Conservation (phyloP, 2,113 vertebrate genomes). For the Calonectris borealis region DNA sequence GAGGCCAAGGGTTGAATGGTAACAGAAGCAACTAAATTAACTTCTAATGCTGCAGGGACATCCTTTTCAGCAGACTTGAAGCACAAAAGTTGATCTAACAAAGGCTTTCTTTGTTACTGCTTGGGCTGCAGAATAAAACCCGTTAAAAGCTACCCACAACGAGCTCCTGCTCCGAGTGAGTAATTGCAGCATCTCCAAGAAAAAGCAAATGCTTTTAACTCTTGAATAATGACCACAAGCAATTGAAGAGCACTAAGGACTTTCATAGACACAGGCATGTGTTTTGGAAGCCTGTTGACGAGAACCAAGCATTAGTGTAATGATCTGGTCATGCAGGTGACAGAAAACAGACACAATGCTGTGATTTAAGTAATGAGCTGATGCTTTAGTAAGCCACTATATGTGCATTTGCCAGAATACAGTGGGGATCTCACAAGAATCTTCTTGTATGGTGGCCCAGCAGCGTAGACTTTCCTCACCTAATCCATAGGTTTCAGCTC, state of each 20-base stretch:
- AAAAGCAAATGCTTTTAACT: not conserved
- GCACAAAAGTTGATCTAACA: not conserved
- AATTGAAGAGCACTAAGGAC: not conserved
- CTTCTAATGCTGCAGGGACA: not conserved
- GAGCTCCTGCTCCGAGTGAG: not conserved
- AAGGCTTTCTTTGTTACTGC: not conserved
- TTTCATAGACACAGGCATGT: not conserved
- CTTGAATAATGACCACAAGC: not conserved
- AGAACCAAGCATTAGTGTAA: not conserved
- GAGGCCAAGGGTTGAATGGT: not conserved
- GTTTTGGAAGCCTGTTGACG: not conserved
- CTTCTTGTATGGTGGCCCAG: not conserved
- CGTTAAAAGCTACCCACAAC: not conserved
- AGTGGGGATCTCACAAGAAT: not conserved
- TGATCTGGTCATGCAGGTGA: not conserved
- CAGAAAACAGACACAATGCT: not conserved
- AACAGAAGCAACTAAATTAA: conserved; percentile 31
- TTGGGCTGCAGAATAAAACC: not conserved
- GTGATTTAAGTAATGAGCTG: not conserved
- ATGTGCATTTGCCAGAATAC: not conserved
- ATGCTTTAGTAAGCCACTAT: not conserved
- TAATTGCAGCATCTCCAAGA: not conserved
- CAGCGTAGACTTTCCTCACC: not conserved
- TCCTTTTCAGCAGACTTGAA: not conserved
- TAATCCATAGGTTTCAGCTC: not conserved